These are phyloP conservation scores for Lophotriccus pileatus DNA, from an alignment of 2,797 vertebrate genomes.

Conservation along the genomic window DNA sequence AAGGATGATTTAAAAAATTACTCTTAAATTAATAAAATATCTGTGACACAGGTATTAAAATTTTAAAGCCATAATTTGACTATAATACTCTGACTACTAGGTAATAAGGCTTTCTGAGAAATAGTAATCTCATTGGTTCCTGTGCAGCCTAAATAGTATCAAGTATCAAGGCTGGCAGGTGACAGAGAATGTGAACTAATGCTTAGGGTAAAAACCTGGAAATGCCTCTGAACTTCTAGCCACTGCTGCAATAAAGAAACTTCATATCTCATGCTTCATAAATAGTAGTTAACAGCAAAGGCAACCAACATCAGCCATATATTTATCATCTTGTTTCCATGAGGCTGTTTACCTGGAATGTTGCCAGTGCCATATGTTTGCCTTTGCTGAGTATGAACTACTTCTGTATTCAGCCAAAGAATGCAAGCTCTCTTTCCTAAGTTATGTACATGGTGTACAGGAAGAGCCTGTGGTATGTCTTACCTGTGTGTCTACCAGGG, in stretches of 20 bases:
- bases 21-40: not conserved
- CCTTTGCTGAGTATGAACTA: not conserved
- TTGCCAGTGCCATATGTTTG: not conserved
- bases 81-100: not conserved
- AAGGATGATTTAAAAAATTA: not conserved
- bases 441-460: not conserved
- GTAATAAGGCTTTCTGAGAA: not conserved
- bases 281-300: not conserved
- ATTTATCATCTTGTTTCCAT: not conserved
- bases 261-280: not conserved
- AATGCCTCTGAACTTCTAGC: not conserved
- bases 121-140: not conserved
- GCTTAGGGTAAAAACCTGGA: not conserved
- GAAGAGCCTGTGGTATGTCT: not conserved
- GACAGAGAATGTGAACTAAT: not conserved
- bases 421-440: not conserved
- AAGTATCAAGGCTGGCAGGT: not conserved
- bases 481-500: not conserved
- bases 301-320: not conserved
- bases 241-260: not conserved
- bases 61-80: not conserved
- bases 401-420: not conserved
- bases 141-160: not conserved
- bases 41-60: not conserved
- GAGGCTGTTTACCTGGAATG: not conserved